Base-by-base conservation (phyloP, 2,797 vertebrate genomes). In the Pseudomugil tenellus region DNA sequence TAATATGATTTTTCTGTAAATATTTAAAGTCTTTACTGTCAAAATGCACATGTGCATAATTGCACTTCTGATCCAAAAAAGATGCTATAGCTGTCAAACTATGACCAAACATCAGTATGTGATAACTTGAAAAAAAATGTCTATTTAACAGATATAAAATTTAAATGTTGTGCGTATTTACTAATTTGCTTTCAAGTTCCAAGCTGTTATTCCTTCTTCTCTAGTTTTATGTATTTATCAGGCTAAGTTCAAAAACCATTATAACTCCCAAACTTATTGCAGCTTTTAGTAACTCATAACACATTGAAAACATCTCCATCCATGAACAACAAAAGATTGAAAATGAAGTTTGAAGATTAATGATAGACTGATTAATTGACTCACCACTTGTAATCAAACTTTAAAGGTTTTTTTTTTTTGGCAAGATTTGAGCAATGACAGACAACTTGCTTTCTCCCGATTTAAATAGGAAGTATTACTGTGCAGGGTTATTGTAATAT, bases 401-500 rank as follows among this genome's bases (percentile, higher is more conserved):
- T 35, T n/a, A 54, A 56, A 19, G 3, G 26, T 58, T 39, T 64
- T 0, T 25, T 61, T 49, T 56, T 29, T 29, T 29, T 29, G 4
- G 4, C 13, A 32, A 2, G 2, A 12, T 41, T 19, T 16, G 39
- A 65, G 2, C 8, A 46, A 6, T 25, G 52, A 16, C 14, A 31
- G 11, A 9, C 1, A 5, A 23, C 21, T 29, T 41, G 29, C 21
- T 56, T 34, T 2, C 14, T 48, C 8, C 32, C 7, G 4, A 3
- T 13, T 41, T 69, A 29, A 37, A 55, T 23, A n/a, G 12, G 19
- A 69, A 61, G 59, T 58, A 52, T 28, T 23, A 6, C 34, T 39
- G 10, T 1, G 3, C 3, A 7, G 12, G 2, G 7, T 13, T 26
- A 28, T 39, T 26, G 53, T 19, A 55, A 39, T 39, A 13, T 17